A percentile compares a stretch with the other conserved stretches of the same genome.
Evolutionary conservation across 2,797 vertebrate genomes (phyloP).

Genomic region (Takifugu ocellatus): DNA sequence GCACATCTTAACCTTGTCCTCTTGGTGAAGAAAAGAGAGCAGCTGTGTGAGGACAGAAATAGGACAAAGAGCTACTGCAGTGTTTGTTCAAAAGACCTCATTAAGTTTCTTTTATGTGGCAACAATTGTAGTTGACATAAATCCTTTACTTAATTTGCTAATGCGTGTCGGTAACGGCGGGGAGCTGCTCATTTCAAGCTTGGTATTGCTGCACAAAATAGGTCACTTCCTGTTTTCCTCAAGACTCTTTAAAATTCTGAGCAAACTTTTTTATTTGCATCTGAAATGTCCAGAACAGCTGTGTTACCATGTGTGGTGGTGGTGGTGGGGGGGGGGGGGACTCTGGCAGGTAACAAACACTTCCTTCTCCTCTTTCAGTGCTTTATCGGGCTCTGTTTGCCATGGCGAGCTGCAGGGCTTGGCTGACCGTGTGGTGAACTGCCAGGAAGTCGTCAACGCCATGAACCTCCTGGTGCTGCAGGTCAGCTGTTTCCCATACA

Average conservation of each 20-base stretch:
- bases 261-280: no score
- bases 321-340: not conserved
- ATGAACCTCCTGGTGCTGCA: constrained; percentile 96
- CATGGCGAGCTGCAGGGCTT: constrained; percentile 93
- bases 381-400: constrained; percentile 87
- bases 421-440: constrained; percentile 95
- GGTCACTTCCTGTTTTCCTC: constrained; percentile 34
- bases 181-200: no score
- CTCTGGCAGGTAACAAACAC: not conserved
- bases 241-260: constrained; percentile 2
- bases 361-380: constrained; percentile 64
- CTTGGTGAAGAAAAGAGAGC: constrained; percentile 5
- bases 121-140: no score
- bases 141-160: no score
- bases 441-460: constrained; percentile 91
- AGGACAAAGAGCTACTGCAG: constrained; percentile 10
- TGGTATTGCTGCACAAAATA: constrained; percentile 4
- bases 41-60: not conserved
- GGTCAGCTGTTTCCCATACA: constrained; percentile 95
- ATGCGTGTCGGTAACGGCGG: no score
- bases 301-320: no score
- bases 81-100: no score
- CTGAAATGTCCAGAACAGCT: no score
- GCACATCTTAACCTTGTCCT: constrained; percentile 14
- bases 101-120: no score